Conservation (phyloP, 2,888 invertebrate genomes). For the Stramonita haemastoma region DNA sequence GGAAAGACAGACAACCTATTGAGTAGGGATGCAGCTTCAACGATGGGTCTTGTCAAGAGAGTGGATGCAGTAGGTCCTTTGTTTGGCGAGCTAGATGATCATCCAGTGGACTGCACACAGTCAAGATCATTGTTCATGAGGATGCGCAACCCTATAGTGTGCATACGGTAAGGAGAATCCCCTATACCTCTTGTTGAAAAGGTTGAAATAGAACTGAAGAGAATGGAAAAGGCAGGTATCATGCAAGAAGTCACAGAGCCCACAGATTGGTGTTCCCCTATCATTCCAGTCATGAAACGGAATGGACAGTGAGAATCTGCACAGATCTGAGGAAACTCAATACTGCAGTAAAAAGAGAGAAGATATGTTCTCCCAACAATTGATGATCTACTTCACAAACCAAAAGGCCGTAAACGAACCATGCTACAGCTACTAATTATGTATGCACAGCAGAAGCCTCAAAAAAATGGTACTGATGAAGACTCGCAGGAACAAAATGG, state of each 20-base stretch:
- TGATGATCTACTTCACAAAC: slow-evolving; percentile 23
- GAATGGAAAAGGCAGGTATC: too few species aligned
- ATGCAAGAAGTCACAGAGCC: too few species aligned
- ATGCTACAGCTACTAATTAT: too few species aligned
- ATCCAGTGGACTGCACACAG: neutral
- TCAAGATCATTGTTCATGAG: neutral
- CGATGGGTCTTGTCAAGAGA: too few species aligned
- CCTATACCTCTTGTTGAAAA: too few species aligned
- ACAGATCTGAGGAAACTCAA: slow-evolving; percentile 12
- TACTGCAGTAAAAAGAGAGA: neutral
- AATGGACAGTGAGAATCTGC: neutral
- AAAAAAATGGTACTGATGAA: too few species aligned
- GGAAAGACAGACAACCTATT: neutral
- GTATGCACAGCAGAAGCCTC: too few species aligned
- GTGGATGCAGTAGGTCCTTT: too few species aligned
- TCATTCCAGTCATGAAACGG: neutral
- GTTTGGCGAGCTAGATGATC: too few species aligned
- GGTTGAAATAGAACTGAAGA: too few species aligned
- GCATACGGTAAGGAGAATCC: neutral
- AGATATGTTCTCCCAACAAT: neutral
- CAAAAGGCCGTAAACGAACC: neutral
- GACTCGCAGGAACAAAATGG: too few species aligned
- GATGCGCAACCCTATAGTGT: neutral
- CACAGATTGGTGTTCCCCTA: neutral
- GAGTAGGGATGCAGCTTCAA: neutral